Evolutionary conservation across 2,113 vertebrate genomes (phyloP).

Genomic region (Dipodomys ordii): DNA sequence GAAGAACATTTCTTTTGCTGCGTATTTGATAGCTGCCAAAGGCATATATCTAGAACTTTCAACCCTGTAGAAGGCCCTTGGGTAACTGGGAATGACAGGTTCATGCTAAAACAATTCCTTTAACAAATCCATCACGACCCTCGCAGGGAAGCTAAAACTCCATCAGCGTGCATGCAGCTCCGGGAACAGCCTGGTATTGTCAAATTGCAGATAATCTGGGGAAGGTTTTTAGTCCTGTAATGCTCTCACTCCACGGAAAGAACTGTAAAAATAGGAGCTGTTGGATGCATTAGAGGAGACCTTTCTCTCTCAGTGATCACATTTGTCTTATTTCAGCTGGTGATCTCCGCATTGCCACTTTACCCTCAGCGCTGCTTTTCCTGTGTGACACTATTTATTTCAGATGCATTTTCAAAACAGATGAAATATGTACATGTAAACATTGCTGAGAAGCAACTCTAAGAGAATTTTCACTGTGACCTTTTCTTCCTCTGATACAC

Average conservation of each 20-base stretch:
- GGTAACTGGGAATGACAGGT: conserved; percentile 54
- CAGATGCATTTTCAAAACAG: not conserved
- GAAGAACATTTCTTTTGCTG: not conserved
- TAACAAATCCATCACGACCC: conserved; percentile 60
- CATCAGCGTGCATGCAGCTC: conserved; percentile 52
- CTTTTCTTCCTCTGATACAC: conserved; percentile 47
- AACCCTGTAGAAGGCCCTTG: conserved; percentile 62
- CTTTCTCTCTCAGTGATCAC: conserved; percentile 58
- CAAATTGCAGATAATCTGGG: conserved; percentile 74
- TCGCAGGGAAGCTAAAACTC: conserved; percentile 66
- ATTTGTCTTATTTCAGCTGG: conserved; percentile 60
- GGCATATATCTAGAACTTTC: conserved; percentile 27
- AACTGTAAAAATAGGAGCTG: conserved; percentile 63
- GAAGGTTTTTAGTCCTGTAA: conserved; percentile 68
- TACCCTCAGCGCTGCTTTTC: conserved; percentile 31
- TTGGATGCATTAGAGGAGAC: conserved; percentile 69
- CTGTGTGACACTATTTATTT: conserved; percentile 10
- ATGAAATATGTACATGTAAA: conserved; percentile 33
- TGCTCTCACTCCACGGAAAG: conserved; percentile 27
- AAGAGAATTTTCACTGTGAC: conserved; percentile 40
- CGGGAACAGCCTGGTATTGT: conserved; percentile 38
- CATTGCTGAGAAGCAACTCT: conserved; percentile 47
- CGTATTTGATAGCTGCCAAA: not conserved
- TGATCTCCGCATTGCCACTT: conserved; percentile 52
- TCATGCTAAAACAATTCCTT: conserved; percentile 73